Evolutionary conservation across 1,140 invertebrate genomes (phyloP), one percentile per base, ranked within the genome.

Genomic region (Aphaenogaster rudis): DNA sequence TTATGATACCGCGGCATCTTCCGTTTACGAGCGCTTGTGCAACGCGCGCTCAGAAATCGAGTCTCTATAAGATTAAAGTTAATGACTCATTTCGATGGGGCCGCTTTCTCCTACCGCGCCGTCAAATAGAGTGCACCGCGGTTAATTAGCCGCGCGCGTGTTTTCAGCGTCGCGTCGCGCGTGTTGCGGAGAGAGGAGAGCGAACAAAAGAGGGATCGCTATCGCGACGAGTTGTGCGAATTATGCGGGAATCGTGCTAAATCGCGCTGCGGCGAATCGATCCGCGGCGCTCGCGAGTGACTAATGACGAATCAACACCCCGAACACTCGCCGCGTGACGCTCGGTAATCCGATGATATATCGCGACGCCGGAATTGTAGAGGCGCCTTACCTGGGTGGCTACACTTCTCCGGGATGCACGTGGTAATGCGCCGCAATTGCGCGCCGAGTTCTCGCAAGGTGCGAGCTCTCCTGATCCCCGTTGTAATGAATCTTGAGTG

Each of bases 31-130:
- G 28, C 9, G 57, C 54, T 74, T 84, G 80, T 84, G 54, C 54
- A 84, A 84, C 54, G 17, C 21, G 36, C 39, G 52, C 21, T 48
- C 69, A 74, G 67, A 84, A 84, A 84, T 59, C 80, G 28, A 61
- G 67, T n/a, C 36, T 71, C n/a, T 67, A 48, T 61, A 72, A 59
- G 54, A 84, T 74, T 74, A 42, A 84, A 84, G 54, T 74, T 74
- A 74, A 84, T 61, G 80, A 84, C 61, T 84, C 39, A 84, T 74
- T 84, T 74, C 28, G 80, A 67, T 59, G 71, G 17, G 54, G 42
- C 80, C 42, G 42, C 80, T 84, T 84, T 74, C 69, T 84, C 69
- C 36, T 84, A 84, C 42, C 42, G 67, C 42, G 69, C 80, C 42
- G 45, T 33, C 54, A 74, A 84, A 48, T 74, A 33, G 69, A 36